Evolutionary conservation across 2,888 invertebrate genomes (phyloP).

Genomic region (Cataglyphis altisquamis): DNA sequence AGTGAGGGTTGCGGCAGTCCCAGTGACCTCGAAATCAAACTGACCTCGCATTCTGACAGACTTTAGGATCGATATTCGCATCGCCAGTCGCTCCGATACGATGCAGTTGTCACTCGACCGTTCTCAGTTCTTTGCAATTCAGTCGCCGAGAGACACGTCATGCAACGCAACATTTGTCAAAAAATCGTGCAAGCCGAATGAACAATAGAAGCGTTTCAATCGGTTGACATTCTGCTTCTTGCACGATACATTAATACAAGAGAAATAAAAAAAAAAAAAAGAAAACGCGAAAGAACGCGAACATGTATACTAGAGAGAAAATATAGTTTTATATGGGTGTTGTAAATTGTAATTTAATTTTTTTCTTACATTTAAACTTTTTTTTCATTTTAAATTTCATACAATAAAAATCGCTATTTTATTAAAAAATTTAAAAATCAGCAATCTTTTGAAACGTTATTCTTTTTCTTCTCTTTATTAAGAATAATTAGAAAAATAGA

Average conservation of each 20-base stretch:
- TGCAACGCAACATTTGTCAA: neutral
- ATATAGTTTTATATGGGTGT: neutral
- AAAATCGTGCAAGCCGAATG: neutral
- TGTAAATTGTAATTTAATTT: neutral
- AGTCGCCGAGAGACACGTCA: neutral
- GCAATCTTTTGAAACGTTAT: neutral
- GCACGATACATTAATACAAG: neutral
- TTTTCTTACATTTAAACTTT: neutral
- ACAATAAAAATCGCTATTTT: neutral
- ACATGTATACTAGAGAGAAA: neutral
- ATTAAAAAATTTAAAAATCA: neutral
- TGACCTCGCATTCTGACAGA: conserved; percentile 59
- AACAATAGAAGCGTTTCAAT: neutral
- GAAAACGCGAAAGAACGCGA: neutral
- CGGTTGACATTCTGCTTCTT: neutral
- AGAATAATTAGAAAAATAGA: neutral
- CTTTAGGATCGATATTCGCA: conserved; percentile 79
- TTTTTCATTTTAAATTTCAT: neutral
- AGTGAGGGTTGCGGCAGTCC: conserved; percentile 76
- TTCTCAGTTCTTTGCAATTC: conserved; percentile 36
- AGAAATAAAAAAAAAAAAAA: neutral
- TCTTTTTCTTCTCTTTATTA: neutral
- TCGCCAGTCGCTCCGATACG: conserved; percentile 68
- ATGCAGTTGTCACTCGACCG: conserved; percentile 69
- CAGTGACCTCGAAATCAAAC: conserved; percentile 80